Evolutionary conservation across 2,888 invertebrate genomes (phyloP).

Genomic region (Macrosiphum euphorbiae): DNA sequence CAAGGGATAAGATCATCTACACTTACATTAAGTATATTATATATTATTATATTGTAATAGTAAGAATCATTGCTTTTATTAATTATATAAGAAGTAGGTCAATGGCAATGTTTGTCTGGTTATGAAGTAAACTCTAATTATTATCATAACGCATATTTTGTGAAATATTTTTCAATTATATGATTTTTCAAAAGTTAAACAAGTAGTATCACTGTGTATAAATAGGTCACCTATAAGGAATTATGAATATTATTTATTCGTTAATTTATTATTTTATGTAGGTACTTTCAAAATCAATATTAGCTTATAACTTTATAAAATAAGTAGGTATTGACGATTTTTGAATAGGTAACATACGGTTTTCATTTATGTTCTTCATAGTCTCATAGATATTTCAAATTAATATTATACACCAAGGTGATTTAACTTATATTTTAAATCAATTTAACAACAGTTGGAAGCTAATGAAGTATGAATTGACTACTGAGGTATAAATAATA

Average conservation of each 20-base stretch:
- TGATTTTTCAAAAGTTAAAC: constrained; percentile 16
- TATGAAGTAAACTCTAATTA: constrained; percentile 15
- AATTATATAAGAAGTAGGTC: constrained; percentile 26
- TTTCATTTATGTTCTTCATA: not conserved
- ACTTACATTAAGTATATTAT: not conserved
- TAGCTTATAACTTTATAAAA: not conserved
- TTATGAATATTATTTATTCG: constrained; percentile 7
- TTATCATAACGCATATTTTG: not conserved
- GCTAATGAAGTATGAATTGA: not conserved
- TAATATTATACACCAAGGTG: not conserved
- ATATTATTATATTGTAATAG: not conserved
- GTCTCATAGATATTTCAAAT: not conserved
- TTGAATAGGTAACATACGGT: too few species aligned
- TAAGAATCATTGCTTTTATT: not conserved
- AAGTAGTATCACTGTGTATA: not conserved
- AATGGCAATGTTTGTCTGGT: not conserved
- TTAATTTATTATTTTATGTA: not conserved
- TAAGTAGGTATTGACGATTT: not conserved
- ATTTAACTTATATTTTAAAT: not conserved
- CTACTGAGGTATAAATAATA: not conserved
- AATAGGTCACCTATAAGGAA: not conserved
- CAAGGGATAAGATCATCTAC: not conserved
- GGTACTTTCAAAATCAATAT: not conserved
- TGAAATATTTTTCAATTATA: constrained; percentile 21
- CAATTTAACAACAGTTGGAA: not conserved